Evolutionary conservation across 2,113 vertebrate species (phyloP).

Genomic region (Pluvialis apricaria): DNA sequence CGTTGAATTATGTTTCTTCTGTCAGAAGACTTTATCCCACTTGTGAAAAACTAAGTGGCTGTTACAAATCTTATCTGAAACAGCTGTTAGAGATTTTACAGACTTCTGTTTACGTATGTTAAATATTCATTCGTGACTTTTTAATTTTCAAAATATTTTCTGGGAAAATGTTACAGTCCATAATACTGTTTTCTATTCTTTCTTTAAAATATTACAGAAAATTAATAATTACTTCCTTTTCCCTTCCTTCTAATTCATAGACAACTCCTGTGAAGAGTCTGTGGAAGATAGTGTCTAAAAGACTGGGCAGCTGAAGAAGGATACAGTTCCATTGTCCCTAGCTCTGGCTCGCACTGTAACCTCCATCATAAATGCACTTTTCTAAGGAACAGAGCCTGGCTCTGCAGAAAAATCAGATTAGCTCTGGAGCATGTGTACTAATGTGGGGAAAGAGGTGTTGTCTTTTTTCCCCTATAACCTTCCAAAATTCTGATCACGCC

Average conservation of each 20-base stretch:
- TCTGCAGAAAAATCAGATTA: not conserved
- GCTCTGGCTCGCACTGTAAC: not conserved
- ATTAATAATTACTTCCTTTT: conserved; percentile 6
- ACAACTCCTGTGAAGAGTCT: not conserved
- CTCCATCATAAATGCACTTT: not conserved
- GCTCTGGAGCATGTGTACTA: not conserved
- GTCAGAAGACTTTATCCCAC: not conserved
- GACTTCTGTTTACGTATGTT: conserved; percentile 4
- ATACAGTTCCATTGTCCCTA: not conserved
- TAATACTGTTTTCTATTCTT: conserved; percentile 44
- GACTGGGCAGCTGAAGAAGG: not conserved
- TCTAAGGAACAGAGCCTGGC: not conserved
- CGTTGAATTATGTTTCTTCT: not conserved
- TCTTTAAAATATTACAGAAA: conserved; percentile 44
- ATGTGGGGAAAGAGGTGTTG: not conserved
- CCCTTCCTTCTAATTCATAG: not conserved
- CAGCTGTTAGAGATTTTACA: not conserved
- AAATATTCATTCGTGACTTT: conserved; percentile 63
- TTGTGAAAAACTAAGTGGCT: not conserved
- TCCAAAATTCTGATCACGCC: not conserved
- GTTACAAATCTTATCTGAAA: not conserved
- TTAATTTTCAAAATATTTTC: conserved; percentile 71
- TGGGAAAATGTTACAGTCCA: conserved; percentile 59
- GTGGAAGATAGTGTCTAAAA: not conserved
- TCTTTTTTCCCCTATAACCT: not conserved